Conservation (phyloP, 2,113 vertebrate genomes). For the Macrotis lagotis region DNA sequence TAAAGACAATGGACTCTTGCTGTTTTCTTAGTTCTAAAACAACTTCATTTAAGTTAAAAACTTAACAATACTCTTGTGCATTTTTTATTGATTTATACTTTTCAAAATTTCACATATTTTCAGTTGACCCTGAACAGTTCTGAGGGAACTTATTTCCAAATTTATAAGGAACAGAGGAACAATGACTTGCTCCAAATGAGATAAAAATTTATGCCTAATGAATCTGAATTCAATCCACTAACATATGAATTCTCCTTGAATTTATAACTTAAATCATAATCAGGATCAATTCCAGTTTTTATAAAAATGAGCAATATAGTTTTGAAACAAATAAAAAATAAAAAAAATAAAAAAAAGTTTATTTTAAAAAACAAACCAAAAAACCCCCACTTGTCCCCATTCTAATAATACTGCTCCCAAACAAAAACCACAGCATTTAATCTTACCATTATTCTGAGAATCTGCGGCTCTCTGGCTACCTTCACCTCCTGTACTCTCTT, state of each 20-base stretch:
- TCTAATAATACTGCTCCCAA: not conserved
- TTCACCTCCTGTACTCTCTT: slow-evolving; percentile 95
- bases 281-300: slow-evolving; percentile 4
- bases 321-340: not conserved
- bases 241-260: not conserved
- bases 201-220: not conserved
- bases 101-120: not conserved
- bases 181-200: not conserved
- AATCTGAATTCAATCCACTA: not conserved
- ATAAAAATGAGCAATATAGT: not conserved
- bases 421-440: slow-evolving; percentile 4
- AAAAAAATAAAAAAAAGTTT: not conserved
- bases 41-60: not conserved
- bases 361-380: not conserved
- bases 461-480: slow-evolving; percentile 93
- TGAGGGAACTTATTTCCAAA: not conserved
- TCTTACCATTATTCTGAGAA: slow-evolving; percentile 92
- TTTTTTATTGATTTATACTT: not conserved
- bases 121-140: not conserved
- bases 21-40: not conserved
- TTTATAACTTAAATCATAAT: slow-evolving; percentile 1
- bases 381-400: not conserved
- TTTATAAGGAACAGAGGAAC: not conserved
- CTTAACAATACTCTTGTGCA: not conserved
- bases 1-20: not conserved